These are phyloP conservation scores for Porphyrio hochstetteri DNA, from an alignment of 2,113 vertebrate species.

Conservation along the genomic window DNA sequence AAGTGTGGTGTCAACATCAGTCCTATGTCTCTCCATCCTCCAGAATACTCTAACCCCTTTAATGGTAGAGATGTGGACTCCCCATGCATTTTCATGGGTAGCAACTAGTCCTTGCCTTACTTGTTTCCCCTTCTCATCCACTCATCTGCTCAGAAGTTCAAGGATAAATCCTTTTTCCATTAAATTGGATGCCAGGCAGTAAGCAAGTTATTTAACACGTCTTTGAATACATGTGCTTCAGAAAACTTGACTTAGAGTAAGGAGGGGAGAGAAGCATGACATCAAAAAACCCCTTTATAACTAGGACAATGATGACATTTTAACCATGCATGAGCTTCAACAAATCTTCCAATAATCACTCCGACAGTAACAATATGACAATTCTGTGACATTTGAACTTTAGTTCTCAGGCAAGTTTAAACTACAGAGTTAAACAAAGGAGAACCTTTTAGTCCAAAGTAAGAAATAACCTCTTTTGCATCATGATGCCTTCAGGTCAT, in stretches of 20 bases:
- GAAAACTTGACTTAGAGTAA: not conserved
- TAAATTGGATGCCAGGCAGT: not conserved
- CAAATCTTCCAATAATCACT: not conserved
- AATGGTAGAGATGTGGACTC: not conserved
- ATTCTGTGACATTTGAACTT: not conserved
- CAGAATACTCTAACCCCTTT: not conserved
- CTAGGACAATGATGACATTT: not conserved
- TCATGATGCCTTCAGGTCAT: not conserved
- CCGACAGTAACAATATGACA: not conserved
- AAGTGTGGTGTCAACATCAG: not conserved
- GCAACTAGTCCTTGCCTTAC: not conserved
- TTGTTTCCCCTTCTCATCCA: not conserved
- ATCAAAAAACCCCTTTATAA: not conserved
- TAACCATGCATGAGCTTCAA: not conserved
- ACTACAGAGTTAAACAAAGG: not conserved
- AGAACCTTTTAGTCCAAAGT: not conserved
- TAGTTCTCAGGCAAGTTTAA: not conserved
- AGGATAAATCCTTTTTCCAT: not conserved
- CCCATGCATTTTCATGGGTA: not conserved
- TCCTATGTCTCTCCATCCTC: not conserved
- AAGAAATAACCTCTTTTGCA: not conserved
- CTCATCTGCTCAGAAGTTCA: not conserved
- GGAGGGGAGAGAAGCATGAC: accelerated
- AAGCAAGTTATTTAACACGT: not conserved
- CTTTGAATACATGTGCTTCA: not conserved